Conservation (phyloP, 1,140 invertebrate species). For the Antheraea pernyi region DNA sequence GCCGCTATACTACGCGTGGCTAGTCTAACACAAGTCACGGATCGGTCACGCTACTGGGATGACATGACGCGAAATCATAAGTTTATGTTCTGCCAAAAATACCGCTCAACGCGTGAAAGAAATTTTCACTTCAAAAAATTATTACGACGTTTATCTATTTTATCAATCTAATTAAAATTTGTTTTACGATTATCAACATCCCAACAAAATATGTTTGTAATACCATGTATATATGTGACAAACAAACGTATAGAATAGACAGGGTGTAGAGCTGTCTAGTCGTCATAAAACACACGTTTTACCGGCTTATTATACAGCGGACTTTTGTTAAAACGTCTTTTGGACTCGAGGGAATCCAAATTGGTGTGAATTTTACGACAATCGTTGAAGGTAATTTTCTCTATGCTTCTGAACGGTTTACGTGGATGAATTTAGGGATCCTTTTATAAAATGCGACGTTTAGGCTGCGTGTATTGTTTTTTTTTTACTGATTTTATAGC, state of each 20-base stretch:
- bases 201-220: not conserved
- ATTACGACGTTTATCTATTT: too few species aligned
- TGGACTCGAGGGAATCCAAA: slow-evolving; percentile 53
- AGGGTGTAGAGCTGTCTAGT: slow-evolving; percentile 19
- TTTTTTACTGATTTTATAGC: too few species aligned
- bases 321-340: slow-evolving; percentile 47
- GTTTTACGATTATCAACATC: not conserved
- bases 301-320: slow-evolving; percentile 66
- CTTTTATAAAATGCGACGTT: not conserved
- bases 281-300: slow-evolving; percentile 63
- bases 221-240: slow-evolving; percentile 10
- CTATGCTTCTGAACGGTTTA: not conserved
- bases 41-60: too few species aligned
- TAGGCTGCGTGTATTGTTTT: not conserved
- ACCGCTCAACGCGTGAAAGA: too few species aligned
- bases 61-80: too few species aligned
- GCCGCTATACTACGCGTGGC: too few species aligned
- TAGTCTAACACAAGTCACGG: too few species aligned
- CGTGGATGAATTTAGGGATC: not conserved
- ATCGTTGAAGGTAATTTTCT: slow-evolving; percentile 2
- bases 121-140: too few species aligned
- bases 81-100: too few species aligned
- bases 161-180: too few species aligned
- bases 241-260: slow-evolving; percentile 21
- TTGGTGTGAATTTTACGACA: slow-evolving; percentile 57